These are phyloP conservation scores for Spilogale gracilis DNA, from an alignment of 2,113 vertebrate species.

Conservation along the genomic window DNA sequence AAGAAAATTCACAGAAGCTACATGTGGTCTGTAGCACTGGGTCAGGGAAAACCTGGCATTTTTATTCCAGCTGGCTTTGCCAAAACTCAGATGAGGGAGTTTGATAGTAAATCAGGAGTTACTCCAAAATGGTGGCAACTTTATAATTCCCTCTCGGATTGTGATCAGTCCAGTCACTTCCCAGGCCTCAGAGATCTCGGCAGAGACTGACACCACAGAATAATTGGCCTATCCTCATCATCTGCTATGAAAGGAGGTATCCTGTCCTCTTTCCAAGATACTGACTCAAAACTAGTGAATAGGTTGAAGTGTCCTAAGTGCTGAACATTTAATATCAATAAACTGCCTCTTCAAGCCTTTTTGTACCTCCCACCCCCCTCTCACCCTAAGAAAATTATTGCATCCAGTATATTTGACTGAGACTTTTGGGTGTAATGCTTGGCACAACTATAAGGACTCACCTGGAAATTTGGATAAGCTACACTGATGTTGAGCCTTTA, in stretches of 20 bases:
- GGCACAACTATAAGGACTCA: background rate
- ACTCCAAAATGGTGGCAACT: background rate
- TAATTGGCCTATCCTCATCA: background rate
- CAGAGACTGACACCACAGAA: background rate
- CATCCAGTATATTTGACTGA: background rate
- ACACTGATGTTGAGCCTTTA: background rate
- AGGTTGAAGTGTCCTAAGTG: slow-evolving; percentile 62
- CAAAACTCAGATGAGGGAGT: background rate
- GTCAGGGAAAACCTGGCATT: background rate
- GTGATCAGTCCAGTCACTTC: background rate
- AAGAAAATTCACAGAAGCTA: background rate
- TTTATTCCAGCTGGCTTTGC: background rate
- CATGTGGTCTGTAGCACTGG: background rate
- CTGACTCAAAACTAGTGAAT: slow-evolving; percentile 55
- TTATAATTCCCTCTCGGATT: background rate
- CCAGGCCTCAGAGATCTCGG: background rate
- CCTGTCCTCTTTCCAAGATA: slow-evolving; percentile 80
- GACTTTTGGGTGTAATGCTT: background rate
- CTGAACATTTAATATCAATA: slow-evolving; percentile 57
- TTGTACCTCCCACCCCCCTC: fast-evolving
- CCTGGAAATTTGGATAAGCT: background rate
- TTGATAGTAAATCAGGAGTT: background rate
- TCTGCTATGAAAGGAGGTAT: background rate
- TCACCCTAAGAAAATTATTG: background rate
- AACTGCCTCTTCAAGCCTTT: background rate